These are phyloP conservation scores for Cryptus armator DNA, from an alignment of 2,888 invertebrate species.

Conservation along the genomic window DNA sequence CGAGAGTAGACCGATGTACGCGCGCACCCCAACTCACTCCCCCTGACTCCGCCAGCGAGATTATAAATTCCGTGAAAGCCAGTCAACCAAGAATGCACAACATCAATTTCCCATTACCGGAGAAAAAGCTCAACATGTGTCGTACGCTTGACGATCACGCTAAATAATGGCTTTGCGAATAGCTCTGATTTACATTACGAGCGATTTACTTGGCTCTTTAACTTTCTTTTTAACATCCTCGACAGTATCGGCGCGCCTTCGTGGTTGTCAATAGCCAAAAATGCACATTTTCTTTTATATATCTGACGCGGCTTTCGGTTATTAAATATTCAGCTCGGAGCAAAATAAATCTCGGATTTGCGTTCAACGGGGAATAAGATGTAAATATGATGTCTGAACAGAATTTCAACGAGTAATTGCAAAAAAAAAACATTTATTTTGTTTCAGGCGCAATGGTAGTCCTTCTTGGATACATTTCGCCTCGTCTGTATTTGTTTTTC, in stretches of 20 bases:
- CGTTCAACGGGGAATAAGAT: no score
- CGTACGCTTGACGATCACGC: background rate
- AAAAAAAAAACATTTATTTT: no score
- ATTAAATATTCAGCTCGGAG: no score
- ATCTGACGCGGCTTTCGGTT: no score
- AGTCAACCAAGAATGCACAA: constrained; percentile 24
- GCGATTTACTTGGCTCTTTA: background rate
- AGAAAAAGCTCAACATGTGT: constrained; percentile 5
- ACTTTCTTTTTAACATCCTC: background rate
- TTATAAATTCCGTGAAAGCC: constrained; percentile 36
- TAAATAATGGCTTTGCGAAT: background rate
- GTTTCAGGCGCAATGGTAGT: no score
- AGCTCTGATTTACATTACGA: background rate
- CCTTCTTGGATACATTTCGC: no score
- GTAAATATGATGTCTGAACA: no score
- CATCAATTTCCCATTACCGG: constrained; percentile 34
- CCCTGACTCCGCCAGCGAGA: background rate
- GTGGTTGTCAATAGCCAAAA: no score
- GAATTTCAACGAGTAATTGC: no score
- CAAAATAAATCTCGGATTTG: no score
- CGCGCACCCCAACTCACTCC: constrained; percentile 22
- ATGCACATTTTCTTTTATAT: no score
- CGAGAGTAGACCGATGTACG: constrained; percentile 34
- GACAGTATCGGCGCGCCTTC: no score
- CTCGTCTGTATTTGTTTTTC: background rate